Evolutionary conservation across 2,113 vertebrate genomes (phyloP).

Genomic region (Pelecanoides urinatrix): DNA sequence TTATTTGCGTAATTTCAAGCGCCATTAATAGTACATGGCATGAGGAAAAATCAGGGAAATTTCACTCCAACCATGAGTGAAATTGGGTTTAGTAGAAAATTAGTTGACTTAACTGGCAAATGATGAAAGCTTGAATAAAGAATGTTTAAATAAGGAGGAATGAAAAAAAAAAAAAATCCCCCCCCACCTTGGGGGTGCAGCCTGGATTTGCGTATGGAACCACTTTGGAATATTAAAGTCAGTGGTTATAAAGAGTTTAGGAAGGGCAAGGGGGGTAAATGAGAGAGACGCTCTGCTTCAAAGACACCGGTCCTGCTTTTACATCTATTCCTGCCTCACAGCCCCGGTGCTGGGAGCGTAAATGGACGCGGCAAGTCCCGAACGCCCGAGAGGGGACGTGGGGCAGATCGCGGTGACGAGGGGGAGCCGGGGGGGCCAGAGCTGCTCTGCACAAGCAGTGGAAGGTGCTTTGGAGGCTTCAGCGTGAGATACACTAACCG

Average conservation of each 20-base stretch:
- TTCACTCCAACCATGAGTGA: slow-evolving; percentile 76
- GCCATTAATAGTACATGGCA: slow-evolving; percentile 74
- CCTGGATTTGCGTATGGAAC: slow-evolving; percentile 6
- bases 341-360: not conserved
- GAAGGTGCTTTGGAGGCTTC: not conserved
- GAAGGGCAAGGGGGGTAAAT: not conserved
- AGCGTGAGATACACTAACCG: not conserved
- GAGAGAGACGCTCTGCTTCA: not conserved
- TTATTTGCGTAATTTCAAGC: slow-evolving; percentile 76
- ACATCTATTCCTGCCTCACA: not conserved
- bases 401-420: not conserved
- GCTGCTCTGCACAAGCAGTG: not conserved
- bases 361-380: not conserved
- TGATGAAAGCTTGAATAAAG: slow-evolving; percentile 67
- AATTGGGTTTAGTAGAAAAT: slow-evolving; percentile 79
- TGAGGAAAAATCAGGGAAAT: slow-evolving; percentile 60
- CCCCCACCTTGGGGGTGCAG: not conserved
- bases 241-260: not conserved
- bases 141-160: slow-evolving; percentile 49
- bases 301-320: not conserved
- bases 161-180: not conserved
- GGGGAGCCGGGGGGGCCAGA: not conserved
- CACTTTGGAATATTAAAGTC: slow-evolving; percentile 33
- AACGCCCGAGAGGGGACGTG: not conserved
- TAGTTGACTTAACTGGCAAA: slow-evolving; percentile 77